Evolutionary conservation across 2,888 invertebrate species (phyloP).

Genomic region (Calameuta filiformis): DNA sequence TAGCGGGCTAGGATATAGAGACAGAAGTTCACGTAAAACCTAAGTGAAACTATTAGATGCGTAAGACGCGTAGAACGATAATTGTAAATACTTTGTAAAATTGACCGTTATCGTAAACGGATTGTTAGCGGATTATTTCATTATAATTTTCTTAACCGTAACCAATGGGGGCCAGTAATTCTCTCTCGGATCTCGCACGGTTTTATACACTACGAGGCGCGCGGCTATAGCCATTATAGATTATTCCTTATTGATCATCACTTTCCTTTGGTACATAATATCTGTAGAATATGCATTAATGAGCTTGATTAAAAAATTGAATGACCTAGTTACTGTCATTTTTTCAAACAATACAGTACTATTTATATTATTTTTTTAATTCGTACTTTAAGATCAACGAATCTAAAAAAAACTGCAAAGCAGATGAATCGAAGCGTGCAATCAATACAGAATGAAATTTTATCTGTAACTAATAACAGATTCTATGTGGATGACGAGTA

Average conservation of each 20-base stretch:
- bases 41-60: slow-evolving; percentile 36
- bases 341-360: not conserved
- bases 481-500: not conserved
- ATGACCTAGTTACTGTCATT: not conserved
- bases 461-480: not conserved
- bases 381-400: not conserved
- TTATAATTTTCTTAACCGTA: slow-evolving; percentile 39
- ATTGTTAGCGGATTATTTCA: slow-evolving; percentile 22
- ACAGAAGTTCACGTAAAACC: slow-evolving; percentile 18
- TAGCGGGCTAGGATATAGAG: not conserved
- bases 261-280: not conserved
- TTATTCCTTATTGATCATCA: not conserved
- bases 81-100: slow-evolving; percentile 11
- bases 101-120: slow-evolving; percentile 14
- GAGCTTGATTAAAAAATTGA: not conserved
- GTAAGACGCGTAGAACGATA: slow-evolving; percentile 25
- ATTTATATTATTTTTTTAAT: not conserved
- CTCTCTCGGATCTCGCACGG: slow-evolving; percentile 65
- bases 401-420: not conserved
- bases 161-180: slow-evolving; percentile 65
- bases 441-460: not conserved
- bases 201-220: slow-evolving; percentile 59
- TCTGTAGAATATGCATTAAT: not conserved
- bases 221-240: slow-evolving; percentile 27
- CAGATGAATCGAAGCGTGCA: not conserved